These are phyloP conservation scores for Eulacestoma nigropectus DNA, from an alignment of 2,113 vertebrate genomes.

Conservation along the genomic window DNA sequence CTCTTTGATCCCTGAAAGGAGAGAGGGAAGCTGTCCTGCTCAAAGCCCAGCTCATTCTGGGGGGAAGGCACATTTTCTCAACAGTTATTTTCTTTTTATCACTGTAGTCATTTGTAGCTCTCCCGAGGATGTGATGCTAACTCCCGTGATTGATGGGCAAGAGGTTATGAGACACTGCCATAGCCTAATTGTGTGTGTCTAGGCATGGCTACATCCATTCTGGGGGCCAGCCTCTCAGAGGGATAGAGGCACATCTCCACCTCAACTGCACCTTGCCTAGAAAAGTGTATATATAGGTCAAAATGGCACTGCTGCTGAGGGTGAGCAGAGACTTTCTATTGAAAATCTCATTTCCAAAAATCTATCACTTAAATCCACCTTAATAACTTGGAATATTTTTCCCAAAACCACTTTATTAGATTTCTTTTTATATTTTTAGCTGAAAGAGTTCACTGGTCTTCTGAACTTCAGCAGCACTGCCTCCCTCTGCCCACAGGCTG, in stretches of 20 bases:
- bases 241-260: neutral
- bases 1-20: rapidly evolving
- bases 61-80: neutral
- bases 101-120: neutral
- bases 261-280: rapidly evolving
- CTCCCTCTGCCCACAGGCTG: neutral
- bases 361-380: neutral
- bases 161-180: neutral
- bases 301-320: neutral
- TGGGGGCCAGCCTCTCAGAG: neutral
- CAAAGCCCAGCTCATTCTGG: neutral
- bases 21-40: neutral
- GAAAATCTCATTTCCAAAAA: neutral
- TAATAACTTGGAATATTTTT: neutral
- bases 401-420: neutral
- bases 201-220: neutral
- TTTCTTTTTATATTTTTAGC: neutral
- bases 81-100: neutral
- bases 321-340: neutral
- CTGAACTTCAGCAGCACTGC: neutral
- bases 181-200: neutral
- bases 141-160: neutral
- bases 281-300: neutral
- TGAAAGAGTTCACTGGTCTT: neutral
- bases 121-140: neutral